Evolutionary conservation across 2,888 invertebrate species (phyloP).

Genomic region (Dilophus febrilis): DNA sequence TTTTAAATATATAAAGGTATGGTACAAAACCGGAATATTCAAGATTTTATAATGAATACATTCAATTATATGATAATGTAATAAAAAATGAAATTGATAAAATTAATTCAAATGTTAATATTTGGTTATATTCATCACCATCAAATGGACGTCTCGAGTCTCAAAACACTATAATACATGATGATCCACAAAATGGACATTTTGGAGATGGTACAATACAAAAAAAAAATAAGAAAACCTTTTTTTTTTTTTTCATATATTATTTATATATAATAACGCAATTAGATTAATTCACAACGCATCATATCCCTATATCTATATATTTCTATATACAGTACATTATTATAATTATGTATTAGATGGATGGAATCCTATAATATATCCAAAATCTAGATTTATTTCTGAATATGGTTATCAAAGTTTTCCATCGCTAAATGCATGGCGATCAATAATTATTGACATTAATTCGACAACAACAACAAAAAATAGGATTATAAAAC

Average conservation of each 20-base stretch:
- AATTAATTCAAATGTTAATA: slow-evolving; percentile 41
- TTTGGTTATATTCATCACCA: slow-evolving; percentile 78
- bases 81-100: slow-evolving; percentile 45
- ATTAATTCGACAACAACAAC: too few relatives aligned
- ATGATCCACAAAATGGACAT: slow-evolving; percentile 57
- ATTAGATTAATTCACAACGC: too few relatives aligned
- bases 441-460: slow-evolving; percentile 39
- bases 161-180: slow-evolving; percentile 47
- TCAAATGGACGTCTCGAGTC: slow-evolving; percentile 47
- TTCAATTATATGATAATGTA: slow-evolving; percentile 64
- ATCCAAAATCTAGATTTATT: slow-evolving; percentile 68
- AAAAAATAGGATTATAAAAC: slow-evolving; percentile 47
- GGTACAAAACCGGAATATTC: slow-evolving; percentile 33
- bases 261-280: not conserved
- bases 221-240: not conserved
- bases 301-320: too few relatives aligned
- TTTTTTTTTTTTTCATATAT: not conserved
- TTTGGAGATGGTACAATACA: slow-evolving; percentile 64
- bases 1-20: slow-evolving; percentile 31
- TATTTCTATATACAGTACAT: slow-evolving; percentile 67
- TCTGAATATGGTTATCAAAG: slow-evolving; percentile 96
- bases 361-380: slow-evolving; percentile 62
- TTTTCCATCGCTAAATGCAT: slow-evolving; percentile 54
- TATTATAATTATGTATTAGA: slow-evolving; percentile 74
- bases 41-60: slow-evolving; percentile 56